Evolutionary conservation across 2,797 vertebrate genomes (phyloP), one percentile per base, ranked within the genome.

Genomic region (Parambassis ranga): DNA sequence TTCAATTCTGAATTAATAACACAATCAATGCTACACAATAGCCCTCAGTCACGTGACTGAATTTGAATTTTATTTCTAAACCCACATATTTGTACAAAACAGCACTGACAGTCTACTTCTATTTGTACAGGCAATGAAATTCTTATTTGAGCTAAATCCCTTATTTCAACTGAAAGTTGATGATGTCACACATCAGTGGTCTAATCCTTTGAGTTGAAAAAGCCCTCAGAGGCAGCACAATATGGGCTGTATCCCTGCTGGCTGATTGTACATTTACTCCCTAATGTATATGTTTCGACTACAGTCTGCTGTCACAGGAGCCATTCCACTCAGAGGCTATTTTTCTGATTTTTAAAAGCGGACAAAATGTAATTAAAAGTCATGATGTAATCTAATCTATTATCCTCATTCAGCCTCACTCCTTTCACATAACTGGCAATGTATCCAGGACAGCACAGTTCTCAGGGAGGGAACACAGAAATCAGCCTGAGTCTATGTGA

Each of bases 171-270:
- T 46, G 56, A 61, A 77, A 42, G 74, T 26, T 64, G 46, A 79
- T 49, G 28, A 73, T 65, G 76, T 80, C 55, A 62, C 66, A 74
- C 55, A 56, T 63, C 64, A 46, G 23, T 27, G 55, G 50, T 67
- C 52, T 78, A 64, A 82, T 66, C 57, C 52, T 41, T 16, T 30
- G 20, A 38, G 23, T 8, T 59, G 67, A 53, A 57, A 65, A 32
- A 59, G 18, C 13, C 14, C 39, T 67, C 27, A 1, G 1, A 46
- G 10, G 43, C 57, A 51, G 33, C 35, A 46, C 46, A 9, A 41
- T 2, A 26, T 35, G 32, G 30, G 41, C 26, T 51, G 20, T 27
- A 22, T 33, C 15, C 8, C 24, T 10, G 14, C 44, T 39, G 8
- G 11, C 35, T 62, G 46, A 22, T 18, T 63, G 27, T 44, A 49